These are phyloP conservation scores for Holcopasites calliopsidis DNA, from an alignment of 1,140 invertebrate species.

Conservation along the genomic window DNA sequence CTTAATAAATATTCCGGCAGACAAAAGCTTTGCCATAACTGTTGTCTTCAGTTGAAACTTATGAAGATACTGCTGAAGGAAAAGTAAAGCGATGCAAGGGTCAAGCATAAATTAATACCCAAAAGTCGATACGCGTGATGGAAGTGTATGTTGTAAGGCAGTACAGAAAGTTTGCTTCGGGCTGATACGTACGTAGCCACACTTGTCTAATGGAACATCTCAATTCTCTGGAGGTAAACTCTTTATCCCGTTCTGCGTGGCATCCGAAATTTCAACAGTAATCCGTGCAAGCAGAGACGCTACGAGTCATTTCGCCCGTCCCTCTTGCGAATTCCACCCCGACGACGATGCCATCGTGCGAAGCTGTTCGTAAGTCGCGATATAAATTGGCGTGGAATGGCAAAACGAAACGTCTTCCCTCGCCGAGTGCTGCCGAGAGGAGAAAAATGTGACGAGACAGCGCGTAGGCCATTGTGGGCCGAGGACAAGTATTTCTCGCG, in stretches of 20 bases:
- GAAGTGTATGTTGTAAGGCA: neutral
- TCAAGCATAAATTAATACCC: no score
- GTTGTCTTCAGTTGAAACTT: no score
- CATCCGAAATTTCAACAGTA: neutral
- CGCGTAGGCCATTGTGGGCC: conserved; percentile 29
- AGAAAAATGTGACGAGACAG: conserved; percentile 15
- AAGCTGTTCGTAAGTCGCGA: neutral
- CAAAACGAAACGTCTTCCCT: neutral
- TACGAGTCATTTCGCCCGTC: neutral
- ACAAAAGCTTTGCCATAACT: no score
- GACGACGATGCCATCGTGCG: neutral
- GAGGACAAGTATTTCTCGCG: conserved; percentile 7
- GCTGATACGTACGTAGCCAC: neutral
- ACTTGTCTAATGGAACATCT: neutral
- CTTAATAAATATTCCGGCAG: no score
- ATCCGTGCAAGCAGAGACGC: no score
- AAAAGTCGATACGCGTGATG: no score
- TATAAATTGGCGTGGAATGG: conserved; percentile 13
- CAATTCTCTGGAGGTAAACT: no score
- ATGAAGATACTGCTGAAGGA: no score
- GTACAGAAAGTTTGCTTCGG: neutral
- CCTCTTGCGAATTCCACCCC: neutral
- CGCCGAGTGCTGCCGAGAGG: neutral
- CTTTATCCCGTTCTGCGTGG: neutral
- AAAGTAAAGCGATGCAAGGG: no score